A percentile compares a stretch with the other conserved stretches of the same genome.
Evolutionary conservation across 1,140 invertebrate genomes (phyloP).

Genomic region (Achroia grisella): DNA sequence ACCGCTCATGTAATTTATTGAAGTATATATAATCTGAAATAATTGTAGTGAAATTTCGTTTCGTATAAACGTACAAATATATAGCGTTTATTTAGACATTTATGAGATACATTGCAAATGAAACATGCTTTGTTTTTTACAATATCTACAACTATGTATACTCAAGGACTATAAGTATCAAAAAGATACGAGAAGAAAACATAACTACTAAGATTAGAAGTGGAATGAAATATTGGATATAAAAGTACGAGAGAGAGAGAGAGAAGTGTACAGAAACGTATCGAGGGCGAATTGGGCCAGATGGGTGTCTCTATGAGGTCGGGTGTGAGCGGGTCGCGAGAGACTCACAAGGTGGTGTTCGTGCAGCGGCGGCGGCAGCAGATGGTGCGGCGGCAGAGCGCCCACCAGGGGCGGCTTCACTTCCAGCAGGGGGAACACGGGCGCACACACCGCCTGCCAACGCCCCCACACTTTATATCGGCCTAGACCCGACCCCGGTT

Average conservation of each 20-base stretch:
- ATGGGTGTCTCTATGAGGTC: constrained; percentile 35
- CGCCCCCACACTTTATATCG: constrained; percentile 6
- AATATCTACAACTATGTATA: too few relatives aligned
- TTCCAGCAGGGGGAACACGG: constrained; percentile 84
- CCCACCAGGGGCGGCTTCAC: constrained; percentile 83
- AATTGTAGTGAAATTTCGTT: too few relatives aligned
- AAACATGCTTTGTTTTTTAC: too few relatives aligned
- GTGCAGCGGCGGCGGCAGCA: constrained; percentile 71
- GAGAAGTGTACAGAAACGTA: not conserved
- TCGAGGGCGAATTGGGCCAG: not conserved
- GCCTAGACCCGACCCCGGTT: too few relatives aligned
- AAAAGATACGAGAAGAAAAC: not conserved
- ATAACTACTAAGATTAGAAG: too few relatives aligned
- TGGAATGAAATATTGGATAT: not conserved
- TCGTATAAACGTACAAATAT: too few relatives aligned
- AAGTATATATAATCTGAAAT: too few relatives aligned
- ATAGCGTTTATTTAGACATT: too few relatives aligned
- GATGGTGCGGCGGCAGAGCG: constrained; percentile 84
- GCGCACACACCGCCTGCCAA: constrained; percentile 72
- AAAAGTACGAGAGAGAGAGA: not conserved
- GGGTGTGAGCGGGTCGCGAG: constrained; percentile 17
- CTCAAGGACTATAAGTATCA: too few relatives aligned
- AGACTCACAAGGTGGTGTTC: constrained; percentile 67
- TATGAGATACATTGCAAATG: too few relatives aligned
- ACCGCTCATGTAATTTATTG: too few relatives aligned